A percentile compares a stretch with the other conserved stretches of the same genome.
These are phyloP conservation scores for Troilus luridus DNA, from an alignment of 2,888 invertebrate species.

Conservation along the genomic window DNA sequence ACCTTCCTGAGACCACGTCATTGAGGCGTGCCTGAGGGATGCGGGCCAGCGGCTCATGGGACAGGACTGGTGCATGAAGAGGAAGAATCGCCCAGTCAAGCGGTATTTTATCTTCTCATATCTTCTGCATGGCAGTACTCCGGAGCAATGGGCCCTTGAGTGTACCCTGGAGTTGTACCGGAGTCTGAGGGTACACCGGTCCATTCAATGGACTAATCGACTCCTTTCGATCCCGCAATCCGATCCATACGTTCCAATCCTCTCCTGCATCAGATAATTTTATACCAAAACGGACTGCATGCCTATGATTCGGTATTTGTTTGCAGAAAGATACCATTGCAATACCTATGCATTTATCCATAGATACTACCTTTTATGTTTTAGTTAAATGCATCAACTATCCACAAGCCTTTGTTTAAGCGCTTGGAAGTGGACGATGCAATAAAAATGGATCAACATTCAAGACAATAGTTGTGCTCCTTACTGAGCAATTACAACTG, in stretches of 20 bases:
- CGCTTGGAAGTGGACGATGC: background rate
- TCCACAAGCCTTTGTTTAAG: background rate
- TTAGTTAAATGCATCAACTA: background rate
- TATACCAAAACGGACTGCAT: background rate
- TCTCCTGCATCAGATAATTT: background rate
- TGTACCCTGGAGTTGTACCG: background rate
- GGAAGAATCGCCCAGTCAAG: constrained; percentile 66
- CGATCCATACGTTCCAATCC: background rate
- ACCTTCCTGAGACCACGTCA: constrained; percentile 49
- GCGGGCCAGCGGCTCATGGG: constrained; percentile 72
- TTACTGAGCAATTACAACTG: background rate
- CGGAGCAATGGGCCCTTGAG: background rate
- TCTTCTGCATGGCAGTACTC: constrained; percentile 21
- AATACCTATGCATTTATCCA: background rate
- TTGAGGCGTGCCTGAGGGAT: constrained; percentile 52
- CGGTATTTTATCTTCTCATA: constrained; percentile 45
- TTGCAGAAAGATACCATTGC: background rate
- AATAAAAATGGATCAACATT: background rate
- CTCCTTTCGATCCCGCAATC: background rate
- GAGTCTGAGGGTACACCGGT: background rate
- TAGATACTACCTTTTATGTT: background rate
- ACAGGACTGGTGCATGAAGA: constrained; percentile 80
- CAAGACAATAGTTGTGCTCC: background rate
- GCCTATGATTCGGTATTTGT: background rate
- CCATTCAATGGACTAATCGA: background rate